Percentiles rank a stretch among this genome's conserved stretches.
Evolutionary conservation across 2,797 vertebrate genomes (phyloP).

Genomic region (Gymnothorax javanicus): DNA sequence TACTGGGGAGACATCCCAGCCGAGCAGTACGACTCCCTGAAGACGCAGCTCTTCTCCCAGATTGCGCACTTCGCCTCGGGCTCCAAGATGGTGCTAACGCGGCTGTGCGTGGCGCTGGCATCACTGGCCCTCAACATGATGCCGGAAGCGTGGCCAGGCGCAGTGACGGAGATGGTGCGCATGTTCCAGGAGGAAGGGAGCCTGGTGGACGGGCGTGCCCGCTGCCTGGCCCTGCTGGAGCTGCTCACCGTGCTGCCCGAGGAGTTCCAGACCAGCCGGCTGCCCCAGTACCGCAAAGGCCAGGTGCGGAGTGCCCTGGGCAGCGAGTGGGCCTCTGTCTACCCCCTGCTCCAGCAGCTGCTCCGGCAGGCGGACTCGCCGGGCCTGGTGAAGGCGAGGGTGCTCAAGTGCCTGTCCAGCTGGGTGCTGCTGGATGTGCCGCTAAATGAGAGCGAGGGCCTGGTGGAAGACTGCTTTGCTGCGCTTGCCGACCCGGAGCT

Average conservation of each 20-base stretch:
- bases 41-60: slow-evolving; percentile 95
- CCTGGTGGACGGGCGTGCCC: slow-evolving; percentile 88
- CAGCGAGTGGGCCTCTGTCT: slow-evolving; percentile 87
- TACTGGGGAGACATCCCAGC: slow-evolving; percentile 97
- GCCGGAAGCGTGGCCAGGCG: slow-evolving; percentile 95
- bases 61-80: slow-evolving; percentile 93
- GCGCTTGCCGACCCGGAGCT: slow-evolving; percentile 93
- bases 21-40: slow-evolving; percentile 94
- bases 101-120: slow-evolving; percentile 93
- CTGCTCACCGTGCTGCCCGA: slow-evolving; percentile 95
- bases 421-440: slow-evolving; percentile 97
- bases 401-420: slow-evolving; percentile 96
- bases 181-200: slow-evolving; percentile 95
- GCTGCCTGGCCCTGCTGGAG: slow-evolving; percentile 93
- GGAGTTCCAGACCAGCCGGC: slow-evolving; percentile 97
- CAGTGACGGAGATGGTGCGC: slow-evolving; percentile 94
- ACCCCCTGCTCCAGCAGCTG: slow-evolving; percentile 93
- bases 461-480: slow-evolving; percentile 91
- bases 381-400: slow-evolving; percentile 90
- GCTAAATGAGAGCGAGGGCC: slow-evolving; percentile 88
- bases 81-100: slow-evolving; percentile 97
- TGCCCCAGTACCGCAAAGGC: slow-evolving; percentile 92
- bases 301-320: slow-evolving; percentile 92
- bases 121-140: slow-evolving; percentile 97
- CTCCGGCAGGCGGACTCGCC: slow-evolving; percentile 90